These are phyloP conservation scores for Heliocidaris tuberculata DNA, from an alignment of 35 echinoderm and acorn worm genomes.

Conservation along the genomic window DNA sequence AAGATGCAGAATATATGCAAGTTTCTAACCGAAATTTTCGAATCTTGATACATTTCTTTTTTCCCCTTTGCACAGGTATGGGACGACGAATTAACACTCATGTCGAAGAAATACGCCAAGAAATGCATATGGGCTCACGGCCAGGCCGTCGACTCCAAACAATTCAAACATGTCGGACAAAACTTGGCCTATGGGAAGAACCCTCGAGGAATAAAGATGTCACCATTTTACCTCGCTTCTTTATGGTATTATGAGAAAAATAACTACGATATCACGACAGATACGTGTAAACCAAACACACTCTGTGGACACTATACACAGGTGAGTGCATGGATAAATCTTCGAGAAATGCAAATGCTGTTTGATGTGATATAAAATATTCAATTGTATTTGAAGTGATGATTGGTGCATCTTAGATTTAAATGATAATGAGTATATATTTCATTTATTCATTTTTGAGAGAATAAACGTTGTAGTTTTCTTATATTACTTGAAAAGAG, in stretches of 20 bases:
- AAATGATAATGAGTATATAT: too few relatives aligned
- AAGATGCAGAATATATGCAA: too few relatives aligned
- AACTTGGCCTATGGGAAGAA: conserved; percentile 79
- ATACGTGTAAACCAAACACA: conserved; percentile 60
- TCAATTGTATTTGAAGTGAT: too few relatives aligned
- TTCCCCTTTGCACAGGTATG: conserved; percentile 52
- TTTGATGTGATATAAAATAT: too few relatives aligned
- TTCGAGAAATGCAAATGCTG: neutral
- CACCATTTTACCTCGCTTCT: conserved; percentile 62
- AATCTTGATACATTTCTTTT: neutral
- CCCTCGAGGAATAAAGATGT: conserved; percentile 46
- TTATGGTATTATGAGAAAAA: conserved; percentile 75
- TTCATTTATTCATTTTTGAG: too few relatives aligned
- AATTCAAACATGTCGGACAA: conserved; percentile 74
- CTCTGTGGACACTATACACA: conserved; percentile 93
- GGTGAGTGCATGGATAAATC: conserved; percentile 34
- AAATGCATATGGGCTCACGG: conserved; percentile 91
- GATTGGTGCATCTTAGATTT: too few relatives aligned
- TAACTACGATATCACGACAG: conserved; percentile 73
- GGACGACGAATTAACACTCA: conserved; percentile 69
- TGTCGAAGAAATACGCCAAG: conserved; percentile 81
- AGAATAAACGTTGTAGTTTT: too few relatives aligned
- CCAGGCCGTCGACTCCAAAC: conserved; percentile 51
- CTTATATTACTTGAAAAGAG: too few relatives aligned
- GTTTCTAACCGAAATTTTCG: neutral